Evolutionary conservation across 2,797 vertebrate species (phyloP).

Genomic region (Micromesistius poutassou): DNA sequence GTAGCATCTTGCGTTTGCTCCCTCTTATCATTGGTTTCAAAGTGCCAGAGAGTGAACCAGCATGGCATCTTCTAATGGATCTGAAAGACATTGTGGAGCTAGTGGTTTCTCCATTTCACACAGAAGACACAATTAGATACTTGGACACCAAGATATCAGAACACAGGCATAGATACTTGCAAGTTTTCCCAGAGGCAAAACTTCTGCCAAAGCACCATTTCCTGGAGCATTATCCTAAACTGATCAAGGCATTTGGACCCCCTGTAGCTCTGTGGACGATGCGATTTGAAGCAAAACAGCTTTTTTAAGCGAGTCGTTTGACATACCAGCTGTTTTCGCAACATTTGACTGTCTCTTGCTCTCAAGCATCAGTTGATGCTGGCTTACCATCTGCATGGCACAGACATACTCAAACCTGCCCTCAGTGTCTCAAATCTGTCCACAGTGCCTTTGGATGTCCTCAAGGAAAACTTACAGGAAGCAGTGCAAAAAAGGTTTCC

Average conservation of each 20-base stretch:
- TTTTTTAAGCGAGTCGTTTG: slow-evolving; percentile 27
- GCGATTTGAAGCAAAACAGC: slow-evolving; percentile 29
- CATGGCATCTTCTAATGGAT: slow-evolving; percentile 29
- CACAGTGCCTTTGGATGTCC: slow-evolving; percentile 13
- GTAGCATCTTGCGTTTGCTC: slow-evolving; percentile 18
- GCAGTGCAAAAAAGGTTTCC: slow-evolving; percentile 5
- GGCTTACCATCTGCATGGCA: slow-evolving; percentile 15
- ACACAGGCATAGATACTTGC: slow-evolving; percentile 26
- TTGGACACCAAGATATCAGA: slow-evolving; percentile 25
- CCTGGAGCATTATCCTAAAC: slow-evolving; percentile 23
- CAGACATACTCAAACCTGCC: slow-evolving; percentile 14
- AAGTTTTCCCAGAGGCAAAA: slow-evolving; percentile 10
- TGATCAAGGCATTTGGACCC: slow-evolving; percentile 31
- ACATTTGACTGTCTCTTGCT: slow-evolving; percentile 23
- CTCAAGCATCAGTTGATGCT: slow-evolving; percentile 32
- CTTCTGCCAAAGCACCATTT: slow-evolving; percentile 25
- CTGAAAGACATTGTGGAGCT: slow-evolving; percentile 23
- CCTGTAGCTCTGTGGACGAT: slow-evolving; percentile 31
- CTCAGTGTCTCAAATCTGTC: slow-evolving; percentile 10
- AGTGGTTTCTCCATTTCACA: slow-evolving; percentile 25
- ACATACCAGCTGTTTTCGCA: slow-evolving; percentile 24
- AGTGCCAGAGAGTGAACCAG: slow-evolving; percentile 21
- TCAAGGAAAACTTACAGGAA: slow-evolving; percentile 12
- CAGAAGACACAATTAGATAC: slow-evolving; percentile 20
- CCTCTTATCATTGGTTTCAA: slow-evolving; percentile 29